These are phyloP conservation scores for Rhizoglyphus robini DNA, from an alignment of 1,140 invertebrate species.

Conservation along the genomic window DNA sequence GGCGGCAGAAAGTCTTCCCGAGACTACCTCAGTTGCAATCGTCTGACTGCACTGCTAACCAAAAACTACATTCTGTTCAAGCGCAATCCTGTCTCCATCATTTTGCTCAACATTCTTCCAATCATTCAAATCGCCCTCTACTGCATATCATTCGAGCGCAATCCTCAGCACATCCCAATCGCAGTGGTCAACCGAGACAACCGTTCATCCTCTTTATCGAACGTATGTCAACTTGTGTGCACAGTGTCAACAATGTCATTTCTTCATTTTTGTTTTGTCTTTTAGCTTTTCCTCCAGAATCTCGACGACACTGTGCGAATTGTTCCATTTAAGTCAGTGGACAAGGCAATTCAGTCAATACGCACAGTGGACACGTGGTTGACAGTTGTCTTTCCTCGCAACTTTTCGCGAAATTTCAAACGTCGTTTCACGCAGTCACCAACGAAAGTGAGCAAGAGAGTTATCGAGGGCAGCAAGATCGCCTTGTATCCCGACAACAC, in stretches of 20 bases:
- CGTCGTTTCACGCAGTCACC: slow-evolving; percentile 3
- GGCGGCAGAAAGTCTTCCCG: too few species aligned
- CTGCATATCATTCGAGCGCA: slow-evolving; percentile 77
- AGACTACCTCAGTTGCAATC: background rate
- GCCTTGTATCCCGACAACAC: slow-evolving; percentile 29
- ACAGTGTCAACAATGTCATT: too few species aligned
- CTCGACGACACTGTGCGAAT: background rate
- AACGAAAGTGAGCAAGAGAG: background rate
- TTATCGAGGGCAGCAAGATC: slow-evolving; percentile 27
- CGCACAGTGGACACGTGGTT: slow-evolving; percentile 16
- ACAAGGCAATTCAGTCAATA: slow-evolving; percentile 18
- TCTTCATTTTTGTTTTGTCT: background rate
- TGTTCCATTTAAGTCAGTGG: slow-evolving; percentile 1
- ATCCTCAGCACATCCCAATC: slow-evolving; percentile 64
- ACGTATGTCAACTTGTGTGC: slow-evolving; percentile 13
- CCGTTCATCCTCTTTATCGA: background rate
- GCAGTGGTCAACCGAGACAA: slow-evolving; percentile 50
- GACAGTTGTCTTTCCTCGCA: slow-evolving; percentile 15
- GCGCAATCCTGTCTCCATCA: slow-evolving; percentile 28
- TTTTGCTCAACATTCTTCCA: slow-evolving; percentile 75
- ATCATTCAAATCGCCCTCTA: slow-evolving; percentile 86
- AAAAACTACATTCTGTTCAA: slow-evolving; percentile 21
- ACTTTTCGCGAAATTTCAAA: slow-evolving; percentile 19
- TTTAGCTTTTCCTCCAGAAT: background rate
- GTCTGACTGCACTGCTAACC: slow-evolving; percentile 5